Evolutionary conservation across 2,888 invertebrate species (phyloP), one percentile per base, ranked within the genome.

Genomic region (Ormyrus nitidulus): DNA sequence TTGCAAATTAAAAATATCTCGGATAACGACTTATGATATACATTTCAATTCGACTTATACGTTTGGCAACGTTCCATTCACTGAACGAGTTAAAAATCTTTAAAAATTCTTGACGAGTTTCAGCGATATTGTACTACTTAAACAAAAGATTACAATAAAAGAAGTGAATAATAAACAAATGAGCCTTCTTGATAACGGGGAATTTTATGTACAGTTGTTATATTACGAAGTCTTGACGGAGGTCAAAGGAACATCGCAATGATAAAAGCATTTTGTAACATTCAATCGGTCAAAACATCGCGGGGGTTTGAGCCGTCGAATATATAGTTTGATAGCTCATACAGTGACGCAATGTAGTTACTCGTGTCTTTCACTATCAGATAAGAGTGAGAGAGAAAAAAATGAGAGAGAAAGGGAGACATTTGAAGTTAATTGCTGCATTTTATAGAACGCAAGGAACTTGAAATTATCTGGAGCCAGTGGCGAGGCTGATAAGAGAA

Each of bases 201-300:
- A 68, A 68, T 61, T 68, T 76, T 69, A 44, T 54, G 19, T 66
- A 59, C 11, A 68, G 34, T 75, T 46, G 46, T 6, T 61, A 77
- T 77, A 77, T 83, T 83, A 77, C 34, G 69, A 82, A 80, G 56
- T 81, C 64, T 48, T 19, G 58, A 72, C n/a, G 77, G 82, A 84
- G 86, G 86, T 86, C 83, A 87, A 85, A 87, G 84, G 83, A 70
- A n/a, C 83, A 85, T 0, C 44, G 2, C 11, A 19, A 19, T 44
- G 85, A 86, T 85, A 87, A 85, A 78, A 70, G 79, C 5, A 10
- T 84, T 85, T 84, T 84, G 86, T 84, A 86, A 86, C 65, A 83
- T 19, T 34, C 66, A 62, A 48, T 62, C 66, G 80, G 70, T 77
- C 81, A 82, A 84, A 84, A 82, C 84, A 82, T 85, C 84, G 86